Conservation (phyloP, 1,140 invertebrate species). For the Heliconius hewitsoni region DNA sequence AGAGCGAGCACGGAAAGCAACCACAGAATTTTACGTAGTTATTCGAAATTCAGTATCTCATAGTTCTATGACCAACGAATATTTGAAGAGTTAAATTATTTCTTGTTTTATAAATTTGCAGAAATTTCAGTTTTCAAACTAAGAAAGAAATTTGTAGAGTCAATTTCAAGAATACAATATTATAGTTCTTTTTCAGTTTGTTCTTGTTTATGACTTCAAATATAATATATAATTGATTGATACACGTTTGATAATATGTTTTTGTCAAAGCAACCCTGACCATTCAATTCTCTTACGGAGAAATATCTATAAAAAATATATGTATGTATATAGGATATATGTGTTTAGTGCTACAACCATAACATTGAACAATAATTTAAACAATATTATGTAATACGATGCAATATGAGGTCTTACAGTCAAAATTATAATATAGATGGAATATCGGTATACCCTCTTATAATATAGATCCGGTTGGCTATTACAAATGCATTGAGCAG, state of each 20-base stretch:
- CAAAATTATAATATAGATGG: slow-evolving; percentile 12
- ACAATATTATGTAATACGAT: not conserved
- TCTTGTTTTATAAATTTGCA: slow-evolving; percentile 26
- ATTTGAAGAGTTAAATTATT: slow-evolving; percentile 38
- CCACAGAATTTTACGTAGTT: slow-evolving; percentile 66
- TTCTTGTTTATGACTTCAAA: too few species aligned
- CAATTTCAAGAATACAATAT: not conserved
- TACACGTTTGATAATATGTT: too few species aligned
- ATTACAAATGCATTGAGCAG: slow-evolving; percentile 67
- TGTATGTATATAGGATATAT: too few species aligned
- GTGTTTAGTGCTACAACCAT: too few species aligned
- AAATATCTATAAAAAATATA: too few species aligned
- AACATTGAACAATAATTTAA: not conserved
- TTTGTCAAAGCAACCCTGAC: too few species aligned
- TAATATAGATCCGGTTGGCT: slow-evolving; percentile 31
- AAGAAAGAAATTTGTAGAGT: not conserved
- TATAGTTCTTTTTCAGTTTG: not conserved
- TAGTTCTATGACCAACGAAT: slow-evolving; percentile 46
- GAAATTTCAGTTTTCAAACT: slow-evolving; percentile 7
- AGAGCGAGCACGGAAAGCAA: slow-evolving; percentile 55
- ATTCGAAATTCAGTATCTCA: slow-evolving; percentile 73
- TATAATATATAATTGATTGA: too few species aligned
- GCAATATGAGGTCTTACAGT: not conserved
- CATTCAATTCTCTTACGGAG: too few species aligned
- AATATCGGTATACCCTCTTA: slow-evolving; percentile 8